Evolutionary conservation across 1,140 invertebrate species (phyloP), one percentile per base, ranked within the genome.

Genomic region (Hyposmocoma kahamanoa): DNA sequence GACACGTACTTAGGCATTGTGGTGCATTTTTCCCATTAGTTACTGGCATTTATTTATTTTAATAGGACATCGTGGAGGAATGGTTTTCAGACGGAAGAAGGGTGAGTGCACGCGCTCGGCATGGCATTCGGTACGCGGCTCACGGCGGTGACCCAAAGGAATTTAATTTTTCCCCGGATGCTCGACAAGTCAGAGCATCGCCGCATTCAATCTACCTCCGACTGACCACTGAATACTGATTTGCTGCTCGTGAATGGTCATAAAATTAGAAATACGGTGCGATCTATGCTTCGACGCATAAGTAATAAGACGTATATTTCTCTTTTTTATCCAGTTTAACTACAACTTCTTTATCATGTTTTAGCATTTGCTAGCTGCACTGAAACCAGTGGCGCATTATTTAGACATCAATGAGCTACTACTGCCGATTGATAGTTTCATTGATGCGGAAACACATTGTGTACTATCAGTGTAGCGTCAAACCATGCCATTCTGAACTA

Each of bases 111-210:
- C 15, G 32, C 11, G 8, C 3, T n/a, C 15, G 32, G 32, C 15
- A 36, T 17, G 32, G 13, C n/a, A 36, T 2, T n/a, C 32, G 15
- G 32, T 8, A 15, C 10, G 10, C 32, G 32, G 32, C 32, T 1
- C 11, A n/a, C n/a, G 15, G 32, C 32, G 32, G 3, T 2, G 13
- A 17, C 32, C 47, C 38, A 20, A 32, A 61, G 64, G 69, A 72
- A 72, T 72, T 69, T 69, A 67, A 72, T 72, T 72, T 67, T 72
- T 69, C 60, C 47, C 56, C 17, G 56, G 56, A 59, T 49, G 54
- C 53, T 50, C 43, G 56, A 56, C 57, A 54, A 51, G 48, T 47
- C 47, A 30, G 38, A 50, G 50, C n/a, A n/a, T n/a, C 39, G 47
- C 44, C 54, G 51, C 48, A 60, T 59, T 65, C 56, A 59, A 59